phyloP scores from a whole-genome alignment of 2,797 vertebrate species.

The Lophius americanus region DNA sequence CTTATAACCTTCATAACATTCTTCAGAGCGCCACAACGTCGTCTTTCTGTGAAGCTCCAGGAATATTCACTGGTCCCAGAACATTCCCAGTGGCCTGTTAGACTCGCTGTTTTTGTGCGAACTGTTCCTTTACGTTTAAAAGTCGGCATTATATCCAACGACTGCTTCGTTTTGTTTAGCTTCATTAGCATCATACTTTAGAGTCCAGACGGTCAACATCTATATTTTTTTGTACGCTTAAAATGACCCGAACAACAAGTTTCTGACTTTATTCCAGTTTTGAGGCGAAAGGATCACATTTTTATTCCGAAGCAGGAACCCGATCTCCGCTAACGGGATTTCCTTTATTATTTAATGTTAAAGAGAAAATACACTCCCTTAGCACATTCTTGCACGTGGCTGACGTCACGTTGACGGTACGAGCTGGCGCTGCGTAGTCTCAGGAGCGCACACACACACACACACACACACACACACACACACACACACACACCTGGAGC shows the following conservation, averaged over 20 bases:
- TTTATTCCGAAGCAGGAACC: constrained; percentile 1
- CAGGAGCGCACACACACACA: constrained; percentile 28
- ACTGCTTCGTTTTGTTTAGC: constrained; percentile 10
- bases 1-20: no score
- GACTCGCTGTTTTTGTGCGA: no score
- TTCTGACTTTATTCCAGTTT: constrained; percentile 9
- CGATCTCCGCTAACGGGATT: neutral
- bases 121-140: neutral
- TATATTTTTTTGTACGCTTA: constrained; percentile 3
- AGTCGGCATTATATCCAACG: neutral
- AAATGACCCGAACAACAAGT: neutral
- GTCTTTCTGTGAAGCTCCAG: no score
- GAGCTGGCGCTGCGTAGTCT: constrained; percentile 31
- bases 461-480: no score
- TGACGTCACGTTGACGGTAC: constrained; percentile 38
- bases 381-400: constrained; percentile 26
- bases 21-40: no score
- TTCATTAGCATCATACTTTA: no score
- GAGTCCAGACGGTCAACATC: neutral
- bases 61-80: no score
- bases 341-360: no score
- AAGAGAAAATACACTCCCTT: constrained; percentile 1
- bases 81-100: no score
- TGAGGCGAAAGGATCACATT: constrained; percentile 25
- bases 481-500: no score